phyloP scores from a whole-genome alignment of 2,113 vertebrate genomes.

The Zingel zingel region DNA sequence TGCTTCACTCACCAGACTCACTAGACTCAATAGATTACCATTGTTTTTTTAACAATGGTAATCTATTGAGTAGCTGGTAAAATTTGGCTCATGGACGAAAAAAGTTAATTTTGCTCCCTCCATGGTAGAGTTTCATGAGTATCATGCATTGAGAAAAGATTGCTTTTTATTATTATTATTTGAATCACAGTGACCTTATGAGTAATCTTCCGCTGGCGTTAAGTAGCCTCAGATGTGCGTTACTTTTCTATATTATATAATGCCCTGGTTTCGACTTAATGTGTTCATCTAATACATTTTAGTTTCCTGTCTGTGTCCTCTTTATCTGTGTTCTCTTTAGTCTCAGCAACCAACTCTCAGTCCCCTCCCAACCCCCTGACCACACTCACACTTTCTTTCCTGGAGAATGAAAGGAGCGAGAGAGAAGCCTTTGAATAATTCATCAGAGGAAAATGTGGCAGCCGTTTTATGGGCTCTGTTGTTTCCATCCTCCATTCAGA shows the following conservation, averaged over 20 bases:
- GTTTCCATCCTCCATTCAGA: conserved; percentile 34
- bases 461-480: conserved; percentile 18
- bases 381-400: conserved; percentile 2
- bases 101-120: too few relatives aligned
- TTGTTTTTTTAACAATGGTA: too few relatives aligned
- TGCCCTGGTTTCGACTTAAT: neutral
- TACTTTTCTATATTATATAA: neutral
- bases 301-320: neutral
- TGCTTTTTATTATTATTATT: neutral
- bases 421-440: conserved; percentile 64
- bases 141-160: neutral
- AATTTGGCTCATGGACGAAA: too few relatives aligned
- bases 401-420: conserved; percentile 40
- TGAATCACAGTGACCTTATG: neutral
- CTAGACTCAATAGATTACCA: too few relatives aligned
- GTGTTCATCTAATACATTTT: neutral
- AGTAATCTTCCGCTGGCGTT: neutral
- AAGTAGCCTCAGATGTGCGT: neutral
- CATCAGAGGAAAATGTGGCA: conserved; percentile 62
- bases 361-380: neutral
- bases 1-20: too few relatives aligned
- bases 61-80: too few relatives aligned
- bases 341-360: neutral
- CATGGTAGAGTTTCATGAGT: too few relatives aligned
- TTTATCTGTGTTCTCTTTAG: neutral